Evolutionary conservation across 1,140 invertebrate genomes (phyloP).

Genomic region (Globodera ellingtonae): DNA sequence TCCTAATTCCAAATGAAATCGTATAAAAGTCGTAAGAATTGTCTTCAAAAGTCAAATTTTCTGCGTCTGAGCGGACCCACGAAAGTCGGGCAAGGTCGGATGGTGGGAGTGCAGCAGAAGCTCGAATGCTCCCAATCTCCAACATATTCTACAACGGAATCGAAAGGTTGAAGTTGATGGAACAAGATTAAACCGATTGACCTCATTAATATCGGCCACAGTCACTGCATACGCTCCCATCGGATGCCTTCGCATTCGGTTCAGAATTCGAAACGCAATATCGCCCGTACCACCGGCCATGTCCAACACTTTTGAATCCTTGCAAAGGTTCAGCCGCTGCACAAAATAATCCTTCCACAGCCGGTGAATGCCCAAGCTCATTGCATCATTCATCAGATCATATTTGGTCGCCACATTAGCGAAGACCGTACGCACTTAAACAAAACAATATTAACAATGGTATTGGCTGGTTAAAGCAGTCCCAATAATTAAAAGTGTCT

Average conservation of each 20-base stretch:
- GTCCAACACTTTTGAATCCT: slow-evolving; percentile 82
- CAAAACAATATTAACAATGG: slow-evolving; percentile 8
- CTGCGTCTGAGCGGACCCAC: slow-evolving; percentile 88
- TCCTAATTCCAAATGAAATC: slow-evolving; percentile 95
- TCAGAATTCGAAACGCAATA: slow-evolving; percentile 81
- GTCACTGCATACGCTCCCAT: slow-evolving; percentile 71
- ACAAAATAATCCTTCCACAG: slow-evolving; percentile 96
- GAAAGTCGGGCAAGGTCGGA: slow-evolving; percentile 41
- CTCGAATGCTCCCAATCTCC: slow-evolving; percentile 81
- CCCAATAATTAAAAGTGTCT: no score
- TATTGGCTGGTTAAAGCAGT: slow-evolving; percentile 24
- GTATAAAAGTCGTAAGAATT: slow-evolving; percentile 88
- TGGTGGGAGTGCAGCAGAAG: slow-evolving; percentile 67
- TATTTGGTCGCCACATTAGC: slow-evolving; percentile 90
- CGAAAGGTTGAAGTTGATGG: not conserved
- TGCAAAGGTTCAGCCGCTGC: slow-evolving; percentile 75
- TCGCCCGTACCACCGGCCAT: slow-evolving; percentile 95
- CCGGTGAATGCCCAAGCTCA: slow-evolving; percentile 91
- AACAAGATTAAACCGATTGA: not conserved
- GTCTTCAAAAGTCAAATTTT: slow-evolving; percentile 79
- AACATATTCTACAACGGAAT: slow-evolving; percentile 75
- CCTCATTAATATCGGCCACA: slow-evolving; percentile 87
- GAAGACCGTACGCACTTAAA: slow-evolving; percentile 74
- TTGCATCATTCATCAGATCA: slow-evolving; percentile 96
- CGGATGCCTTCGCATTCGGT: slow-evolving; percentile 26